Evolutionary conservation across 2,888 invertebrate species (phyloP).

Genomic region (Agriopis aurantiaria): DNA sequence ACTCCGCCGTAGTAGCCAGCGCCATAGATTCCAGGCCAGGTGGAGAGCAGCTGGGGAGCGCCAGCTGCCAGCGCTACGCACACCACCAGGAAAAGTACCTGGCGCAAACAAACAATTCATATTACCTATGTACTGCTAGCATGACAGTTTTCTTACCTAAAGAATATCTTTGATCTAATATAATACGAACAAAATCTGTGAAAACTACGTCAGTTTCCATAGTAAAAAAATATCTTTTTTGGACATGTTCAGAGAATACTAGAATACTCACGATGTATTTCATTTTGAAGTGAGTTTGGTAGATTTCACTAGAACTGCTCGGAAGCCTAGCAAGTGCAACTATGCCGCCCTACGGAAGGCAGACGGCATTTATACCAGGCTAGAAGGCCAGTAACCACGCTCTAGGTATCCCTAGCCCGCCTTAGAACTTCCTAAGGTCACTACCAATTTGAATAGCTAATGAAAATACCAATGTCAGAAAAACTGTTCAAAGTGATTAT

Average conservation of each 20-base stretch:
- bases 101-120: conserved; percentile 1
- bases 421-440: conserved; percentile 73
- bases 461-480: conserved; percentile 71
- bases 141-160: too few relatives aligned
- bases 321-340: conserved; percentile 79
- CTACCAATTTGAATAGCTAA: conserved; percentile 71
- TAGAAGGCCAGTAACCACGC: conserved; percentile 69
- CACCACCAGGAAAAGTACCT: conserved; percentile 77
- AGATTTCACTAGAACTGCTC: conserved; percentile 77
- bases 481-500: conserved; percentile 55
- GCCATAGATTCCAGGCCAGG: conserved; percentile 55
- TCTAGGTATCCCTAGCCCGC: conserved; percentile 55
- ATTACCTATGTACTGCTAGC: too few relatives aligned
- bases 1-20: conserved; percentile 51
- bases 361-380: conserved; percentile 70
- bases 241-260: conserved; percentile 50
- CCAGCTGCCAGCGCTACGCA: conserved; percentile 76
- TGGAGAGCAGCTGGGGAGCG: conserved; percentile 68
- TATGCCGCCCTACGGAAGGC: conserved; percentile 70
- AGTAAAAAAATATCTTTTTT: too few relatives aligned
- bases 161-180: too few relatives aligned
- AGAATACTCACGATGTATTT: conserved; percentile 77
- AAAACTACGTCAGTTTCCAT: too few relatives aligned
- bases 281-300: conserved; percentile 72
- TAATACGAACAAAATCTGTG: too few relatives aligned